These are phyloP conservation scores for Drosophila pseudoobscura DNA, from an alignment of 1,140 invertebrate species.

Conservation along the genomic window DNA sequence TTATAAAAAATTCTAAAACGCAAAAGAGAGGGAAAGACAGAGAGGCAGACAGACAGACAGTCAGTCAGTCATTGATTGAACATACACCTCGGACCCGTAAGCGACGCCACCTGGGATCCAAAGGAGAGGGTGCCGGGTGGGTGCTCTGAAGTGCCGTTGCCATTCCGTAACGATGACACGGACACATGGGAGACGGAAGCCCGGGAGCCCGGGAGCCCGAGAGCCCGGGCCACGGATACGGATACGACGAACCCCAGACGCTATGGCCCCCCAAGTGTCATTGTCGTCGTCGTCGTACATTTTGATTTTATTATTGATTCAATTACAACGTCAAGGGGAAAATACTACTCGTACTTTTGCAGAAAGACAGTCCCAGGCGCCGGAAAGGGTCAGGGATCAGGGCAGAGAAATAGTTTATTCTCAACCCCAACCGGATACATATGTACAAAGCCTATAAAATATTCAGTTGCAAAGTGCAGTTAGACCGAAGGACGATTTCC, in stretches of 20 bases:
- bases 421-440: too few relatives aligned
- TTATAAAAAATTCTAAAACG: conserved; percentile 74
- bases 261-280: conserved; percentile 34
- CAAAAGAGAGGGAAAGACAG: conserved; percentile 39
- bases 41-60: conserved; percentile 29
- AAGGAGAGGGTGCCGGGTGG: conserved; percentile 6
- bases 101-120: too few relatives aligned
- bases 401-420: too few relatives aligned
- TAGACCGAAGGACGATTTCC: conserved; percentile 10
- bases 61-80: conserved; percentile 45
- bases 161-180: conserved; percentile 43
- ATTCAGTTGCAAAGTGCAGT: conserved; percentile 12
- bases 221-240: conserved; percentile 4
- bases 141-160: conserved; percentile 22
- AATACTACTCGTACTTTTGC: conserved; percentile 4
- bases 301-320: conserved; percentile 77
- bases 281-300: conserved; percentile 53
- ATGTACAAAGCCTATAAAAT: conserved; percentile 11
- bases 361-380: neutral
- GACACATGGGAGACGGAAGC: conserved; percentile 3
- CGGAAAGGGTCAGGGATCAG: conserved; percentile 22
- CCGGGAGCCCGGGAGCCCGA: neutral
- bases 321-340: conserved; percentile 69
- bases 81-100: conserved; percentile 14
- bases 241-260: conserved; percentile 16